A percentile compares a stretch with the other conserved stretches of the same genome.
These are phyloP conservation scores for Melanotaenia boesemani DNA, from an alignment of 2,797 vertebrate species.

Conservation along the genomic window DNA sequence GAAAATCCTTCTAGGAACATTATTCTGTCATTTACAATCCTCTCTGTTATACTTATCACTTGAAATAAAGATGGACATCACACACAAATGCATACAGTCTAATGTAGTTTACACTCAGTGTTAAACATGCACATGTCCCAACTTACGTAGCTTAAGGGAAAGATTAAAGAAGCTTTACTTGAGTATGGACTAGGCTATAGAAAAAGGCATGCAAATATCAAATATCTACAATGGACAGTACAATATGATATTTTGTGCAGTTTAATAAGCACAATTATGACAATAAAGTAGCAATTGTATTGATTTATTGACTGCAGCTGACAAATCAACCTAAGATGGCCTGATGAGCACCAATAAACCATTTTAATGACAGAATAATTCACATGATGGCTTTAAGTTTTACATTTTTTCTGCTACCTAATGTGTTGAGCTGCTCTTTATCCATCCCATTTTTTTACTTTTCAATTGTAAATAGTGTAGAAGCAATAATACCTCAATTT, in stretches of 20 bases:
- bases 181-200: conserved; percentile 26
- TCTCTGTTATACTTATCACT: conserved; percentile 12
- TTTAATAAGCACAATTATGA: not conserved
- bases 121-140: conserved; percentile 24
- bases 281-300: not conserved
- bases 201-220: conserved; percentile 39
- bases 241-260: not conserved
- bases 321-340: not conserved
- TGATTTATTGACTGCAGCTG: conserved; percentile 14
- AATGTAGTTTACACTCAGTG: not conserved
- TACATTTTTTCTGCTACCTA: not conserved
- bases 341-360: not conserved
- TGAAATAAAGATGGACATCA: conserved; percentile 12
- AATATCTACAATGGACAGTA: conserved; percentile 44
- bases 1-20: conserved; percentile 38
- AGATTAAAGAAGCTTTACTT: conserved; percentile 68
- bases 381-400: not conserved
- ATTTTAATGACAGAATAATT: not conserved
- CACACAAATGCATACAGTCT: not conserved
- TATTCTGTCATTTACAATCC: conserved; percentile 34
- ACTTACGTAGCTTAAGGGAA: conserved; percentile 62
- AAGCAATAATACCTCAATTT: conserved; percentile 6
- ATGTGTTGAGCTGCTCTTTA: not conserved
- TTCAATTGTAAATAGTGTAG: conserved; percentile 1
- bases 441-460: not conserved